phyloP scores from a whole-genome alignment of 2,888 invertebrate species.

The Drosophila seclusa region DNA sequence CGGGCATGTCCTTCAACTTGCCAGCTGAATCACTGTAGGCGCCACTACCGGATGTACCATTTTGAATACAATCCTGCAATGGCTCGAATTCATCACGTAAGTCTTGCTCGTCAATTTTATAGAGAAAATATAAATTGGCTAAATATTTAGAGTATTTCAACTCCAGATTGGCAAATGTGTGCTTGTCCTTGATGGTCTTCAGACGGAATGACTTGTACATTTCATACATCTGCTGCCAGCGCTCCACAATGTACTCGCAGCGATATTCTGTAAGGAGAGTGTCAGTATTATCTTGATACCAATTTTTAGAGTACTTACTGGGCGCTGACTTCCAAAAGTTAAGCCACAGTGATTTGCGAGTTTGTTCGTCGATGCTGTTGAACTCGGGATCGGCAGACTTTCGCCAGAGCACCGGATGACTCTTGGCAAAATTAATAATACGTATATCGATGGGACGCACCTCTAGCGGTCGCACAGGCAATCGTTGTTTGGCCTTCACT shows the following conservation, averaged over 20 bases:
- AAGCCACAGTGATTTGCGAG: constrained; percentile 75
- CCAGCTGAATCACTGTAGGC: constrained; percentile 13
- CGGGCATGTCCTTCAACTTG: constrained; percentile 78
- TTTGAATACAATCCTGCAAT: constrained; percentile 68
- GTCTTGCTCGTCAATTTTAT: constrained; percentile 82
- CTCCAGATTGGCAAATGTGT: constrained; percentile 73
- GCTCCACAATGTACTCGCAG: constrained; percentile 77
- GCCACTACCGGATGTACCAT: not conserved
- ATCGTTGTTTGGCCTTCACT: constrained; percentile 1
- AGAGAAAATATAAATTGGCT: constrained; percentile 80
- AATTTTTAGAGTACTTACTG: constrained; percentile 49
- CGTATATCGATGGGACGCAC: constrained; percentile 74
- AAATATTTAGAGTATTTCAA: constrained; percentile 82
- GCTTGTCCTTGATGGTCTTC: constrained; percentile 77
- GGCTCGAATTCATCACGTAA: constrained; percentile 76
- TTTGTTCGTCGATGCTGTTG: constrained; percentile 80
- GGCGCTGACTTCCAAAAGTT: constrained; percentile 78
- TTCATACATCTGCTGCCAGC: constrained; percentile 82
- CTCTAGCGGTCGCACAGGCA: constrained; percentile 68
- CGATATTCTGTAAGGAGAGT: constrained; percentile 52
- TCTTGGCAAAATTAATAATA: constrained; percentile 82
- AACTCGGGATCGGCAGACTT: constrained; percentile 76
- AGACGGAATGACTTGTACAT: constrained; percentile 83
- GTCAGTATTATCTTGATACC: not conserved
- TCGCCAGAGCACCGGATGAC: constrained; percentile 82